Evolutionary conservation across 2,113 vertebrate genomes (phyloP).

Genomic region (Daboia siamensis): DNA sequence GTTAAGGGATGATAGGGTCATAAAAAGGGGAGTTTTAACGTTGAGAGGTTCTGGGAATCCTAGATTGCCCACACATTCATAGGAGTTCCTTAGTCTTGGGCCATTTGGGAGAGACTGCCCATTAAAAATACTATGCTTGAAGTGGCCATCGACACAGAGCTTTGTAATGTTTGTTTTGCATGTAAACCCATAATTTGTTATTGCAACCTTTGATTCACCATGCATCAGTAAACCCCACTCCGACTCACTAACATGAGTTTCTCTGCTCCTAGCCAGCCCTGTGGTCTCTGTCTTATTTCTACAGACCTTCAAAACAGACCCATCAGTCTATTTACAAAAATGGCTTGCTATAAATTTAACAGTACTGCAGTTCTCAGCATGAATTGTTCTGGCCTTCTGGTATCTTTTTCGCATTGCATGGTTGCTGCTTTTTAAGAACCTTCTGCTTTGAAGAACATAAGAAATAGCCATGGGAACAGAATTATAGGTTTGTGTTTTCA

Average conservation of each 20-base stretch:
- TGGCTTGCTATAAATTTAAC: neutral
- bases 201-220: neutral
- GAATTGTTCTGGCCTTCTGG: neutral
- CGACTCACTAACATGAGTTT: neutral
- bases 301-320: neutral
- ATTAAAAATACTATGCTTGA: neutral
- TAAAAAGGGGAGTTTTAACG: neutral
- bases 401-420: neutral
- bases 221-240: neutral
- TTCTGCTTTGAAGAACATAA: neutral
- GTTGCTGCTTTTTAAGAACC: accelerated
- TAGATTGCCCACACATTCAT: neutral
- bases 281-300: neutral
- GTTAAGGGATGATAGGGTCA: neutral
- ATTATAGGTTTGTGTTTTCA: accelerated
- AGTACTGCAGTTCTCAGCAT: neutral
- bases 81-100: neutral
- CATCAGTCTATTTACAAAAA: neutral
- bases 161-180: neutral
- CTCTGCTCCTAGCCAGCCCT: neutral
- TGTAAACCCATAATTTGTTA: neutral
- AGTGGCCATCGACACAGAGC: neutral
- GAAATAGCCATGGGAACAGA: neutral
- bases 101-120: neutral
- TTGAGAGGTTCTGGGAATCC: neutral